phyloP scores from a whole-genome alignment of 2,888 invertebrate species.

The Eristalis pertinax region DNA sequence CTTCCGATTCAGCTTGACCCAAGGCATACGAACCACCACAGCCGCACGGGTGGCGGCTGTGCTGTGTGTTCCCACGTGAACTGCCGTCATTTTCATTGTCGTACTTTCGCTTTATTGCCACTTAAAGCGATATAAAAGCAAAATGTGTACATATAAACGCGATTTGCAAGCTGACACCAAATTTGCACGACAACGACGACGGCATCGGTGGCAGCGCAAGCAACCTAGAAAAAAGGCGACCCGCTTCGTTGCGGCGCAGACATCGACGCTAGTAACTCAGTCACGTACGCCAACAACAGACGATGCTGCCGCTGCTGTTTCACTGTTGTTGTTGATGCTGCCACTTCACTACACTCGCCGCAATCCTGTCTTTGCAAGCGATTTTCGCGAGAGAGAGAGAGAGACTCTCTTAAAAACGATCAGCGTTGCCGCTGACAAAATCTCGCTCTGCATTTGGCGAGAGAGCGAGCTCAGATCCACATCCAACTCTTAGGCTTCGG shows the following conservation, averaged over 20 bases:
- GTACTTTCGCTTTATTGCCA: constrained; percentile 53
- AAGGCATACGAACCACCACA: constrained; percentile 1
- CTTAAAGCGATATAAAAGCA: constrained; percentile 39
- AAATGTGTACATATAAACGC: constrained; percentile 37
- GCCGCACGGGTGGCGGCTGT: not conserved
- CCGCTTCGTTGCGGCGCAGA: constrained; percentile 73
- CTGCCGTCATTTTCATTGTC: constrained; percentile 29
- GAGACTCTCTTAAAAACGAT: constrained; percentile 29
- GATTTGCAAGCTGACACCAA: constrained; percentile 68
- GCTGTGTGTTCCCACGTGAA: constrained; percentile 38
- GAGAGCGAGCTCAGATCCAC: constrained; percentile 34
- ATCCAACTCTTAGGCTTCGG: not conserved
- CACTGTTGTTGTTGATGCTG: constrained; percentile 11
- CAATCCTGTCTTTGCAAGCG: constrained; percentile 6
- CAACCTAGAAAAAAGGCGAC: constrained; percentile 67
- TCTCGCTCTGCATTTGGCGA: constrained; percentile 28
- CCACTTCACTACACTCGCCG: not conserved
- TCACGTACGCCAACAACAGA: constrained; percentile 79
- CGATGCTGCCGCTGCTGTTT: constrained; percentile 11
- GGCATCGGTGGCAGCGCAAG: constrained; percentile 39
- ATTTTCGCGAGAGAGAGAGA: constrained; percentile 1
- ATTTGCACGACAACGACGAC: constrained; percentile 60
- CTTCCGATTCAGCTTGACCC: constrained; percentile 26
- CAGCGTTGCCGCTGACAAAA: constrained; percentile 45
- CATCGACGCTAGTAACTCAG: constrained; percentile 77